Conservation (phyloP, 1,140 invertebrate species). For the Phthorimaea operculella region DNA sequence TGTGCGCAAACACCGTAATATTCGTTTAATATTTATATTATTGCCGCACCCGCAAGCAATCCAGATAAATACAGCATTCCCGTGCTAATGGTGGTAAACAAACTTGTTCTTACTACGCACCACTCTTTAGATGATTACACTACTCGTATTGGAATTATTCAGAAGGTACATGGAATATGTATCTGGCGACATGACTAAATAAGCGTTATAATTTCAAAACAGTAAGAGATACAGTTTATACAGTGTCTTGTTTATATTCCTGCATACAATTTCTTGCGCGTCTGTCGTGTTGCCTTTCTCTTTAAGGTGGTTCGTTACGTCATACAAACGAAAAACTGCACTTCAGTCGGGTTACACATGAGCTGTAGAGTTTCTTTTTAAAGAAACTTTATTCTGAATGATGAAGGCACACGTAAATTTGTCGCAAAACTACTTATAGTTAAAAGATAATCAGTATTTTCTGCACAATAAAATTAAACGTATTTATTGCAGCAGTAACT, state of each 20-base stretch:
- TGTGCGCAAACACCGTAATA: conserved; percentile 50
- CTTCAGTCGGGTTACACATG: too few species aligned
- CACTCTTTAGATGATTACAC: conserved; percentile 35
- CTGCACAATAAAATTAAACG: too few species aligned
- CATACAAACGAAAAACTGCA: too few species aligned
- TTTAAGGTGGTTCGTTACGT: too few species aligned
- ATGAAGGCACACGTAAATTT: too few species aligned
- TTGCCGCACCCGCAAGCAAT: conserved; percentile 36
- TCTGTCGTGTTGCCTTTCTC: not conserved
- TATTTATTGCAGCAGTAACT: too few species aligned
- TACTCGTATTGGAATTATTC: conserved; percentile 11
- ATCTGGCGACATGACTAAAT: conserved; percentile 2
- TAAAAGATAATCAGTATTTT: too few species aligned
- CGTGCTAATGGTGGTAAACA: conserved; percentile 33
- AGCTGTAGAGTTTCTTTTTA: too few species aligned
- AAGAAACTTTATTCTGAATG: too few species aligned
- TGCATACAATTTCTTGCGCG: conserved; percentile 3
- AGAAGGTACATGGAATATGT: conserved; percentile 5
- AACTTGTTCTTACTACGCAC: conserved; percentile 26
- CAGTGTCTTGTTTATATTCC: conserved; percentile 9
- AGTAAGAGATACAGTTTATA: conserved; percentile 6
- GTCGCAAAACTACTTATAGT: too few species aligned
- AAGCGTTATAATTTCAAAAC: conserved; percentile 14
- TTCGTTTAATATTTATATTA: conserved; percentile 61
- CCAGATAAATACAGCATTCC: conserved; percentile 36